A percentile compares a stretch with the other conserved stretches of the same genome.
phyloP scores from a whole-genome alignment of 1,140 invertebrate genomes.

The Cherax quadricarinatus region DNA sequence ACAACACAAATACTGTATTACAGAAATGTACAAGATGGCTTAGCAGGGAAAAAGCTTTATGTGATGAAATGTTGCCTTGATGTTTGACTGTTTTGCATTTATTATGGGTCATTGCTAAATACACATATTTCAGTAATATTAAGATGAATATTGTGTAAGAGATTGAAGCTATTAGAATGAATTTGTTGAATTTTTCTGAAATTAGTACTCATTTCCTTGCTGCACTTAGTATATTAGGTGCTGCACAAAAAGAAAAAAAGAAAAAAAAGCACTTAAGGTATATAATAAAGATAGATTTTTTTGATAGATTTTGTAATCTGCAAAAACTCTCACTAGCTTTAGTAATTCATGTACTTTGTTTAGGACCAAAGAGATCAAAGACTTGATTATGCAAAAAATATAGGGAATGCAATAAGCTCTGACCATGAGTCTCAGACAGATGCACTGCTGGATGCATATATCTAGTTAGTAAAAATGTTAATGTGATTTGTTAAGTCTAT shows the following conservation, averaged over 20 bases:
- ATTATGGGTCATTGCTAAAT: neutral
- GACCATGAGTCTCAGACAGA: neutral
- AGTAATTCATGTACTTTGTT: no score
- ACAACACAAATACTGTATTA: no score
- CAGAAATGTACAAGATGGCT: neutral
- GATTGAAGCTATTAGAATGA: neutral
- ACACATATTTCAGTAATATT: neutral
- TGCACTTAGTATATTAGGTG: no score
- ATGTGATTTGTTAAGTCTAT: no score
- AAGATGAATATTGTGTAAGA: neutral
- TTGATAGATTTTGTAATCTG: no score
- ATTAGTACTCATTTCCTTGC: no score
- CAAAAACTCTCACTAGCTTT: no score
- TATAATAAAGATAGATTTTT: no score
- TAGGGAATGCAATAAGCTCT: neutral
- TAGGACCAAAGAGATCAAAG: neutral
- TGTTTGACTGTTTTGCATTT: neutral
- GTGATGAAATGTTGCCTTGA: constrained; percentile 3
- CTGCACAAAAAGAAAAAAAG: no score
- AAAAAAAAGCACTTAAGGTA: no score
- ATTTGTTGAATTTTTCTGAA: neutral
- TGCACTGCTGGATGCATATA: no score
- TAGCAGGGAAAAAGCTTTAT: neutral
- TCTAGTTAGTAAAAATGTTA: no score
- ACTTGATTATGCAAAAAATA: neutral